Evolutionary conservation across 2,888 invertebrate species (phyloP).

Genomic region (Folsomia manolachei): DNA sequence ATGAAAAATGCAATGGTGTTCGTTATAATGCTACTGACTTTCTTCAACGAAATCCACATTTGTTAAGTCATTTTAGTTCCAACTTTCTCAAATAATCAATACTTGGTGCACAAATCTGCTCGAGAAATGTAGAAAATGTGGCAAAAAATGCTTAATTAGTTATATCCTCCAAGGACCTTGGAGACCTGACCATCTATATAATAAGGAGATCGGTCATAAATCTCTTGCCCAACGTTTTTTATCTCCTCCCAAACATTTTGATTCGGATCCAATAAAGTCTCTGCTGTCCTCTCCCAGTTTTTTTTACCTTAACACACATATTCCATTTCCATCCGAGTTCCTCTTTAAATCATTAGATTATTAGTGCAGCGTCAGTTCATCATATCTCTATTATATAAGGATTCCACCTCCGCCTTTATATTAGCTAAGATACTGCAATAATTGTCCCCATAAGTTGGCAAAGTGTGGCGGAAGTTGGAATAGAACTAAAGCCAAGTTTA

Average conservation of each 20-base stretch:
- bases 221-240: neutral
- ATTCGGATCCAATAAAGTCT: neutral
- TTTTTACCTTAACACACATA: neutral
- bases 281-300: neutral
- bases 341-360: no score
- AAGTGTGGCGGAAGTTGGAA: neutral
- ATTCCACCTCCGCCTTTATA: no score
- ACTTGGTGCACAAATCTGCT: neutral
- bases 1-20: no score
- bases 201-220: neutral
- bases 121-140: neutral
- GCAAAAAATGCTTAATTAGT: neutral
- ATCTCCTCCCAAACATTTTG: neutral
- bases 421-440: neutral
- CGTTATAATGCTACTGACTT: neutral
- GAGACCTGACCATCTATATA: neutral
- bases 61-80: neutral
- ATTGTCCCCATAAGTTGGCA: neutral
- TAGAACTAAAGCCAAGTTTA: neutral
- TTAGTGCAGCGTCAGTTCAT: neutral
- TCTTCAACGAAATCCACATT: neutral
- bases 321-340: neutral
- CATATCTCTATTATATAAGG: no score
- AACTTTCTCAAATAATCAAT: neutral
- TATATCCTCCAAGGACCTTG: no score